A percentile compares a stretch with the other conserved stretches of the same genome.
Conservation (phyloP, 2,113 vertebrate genomes). For the Bubalus kerabau region DNA sequence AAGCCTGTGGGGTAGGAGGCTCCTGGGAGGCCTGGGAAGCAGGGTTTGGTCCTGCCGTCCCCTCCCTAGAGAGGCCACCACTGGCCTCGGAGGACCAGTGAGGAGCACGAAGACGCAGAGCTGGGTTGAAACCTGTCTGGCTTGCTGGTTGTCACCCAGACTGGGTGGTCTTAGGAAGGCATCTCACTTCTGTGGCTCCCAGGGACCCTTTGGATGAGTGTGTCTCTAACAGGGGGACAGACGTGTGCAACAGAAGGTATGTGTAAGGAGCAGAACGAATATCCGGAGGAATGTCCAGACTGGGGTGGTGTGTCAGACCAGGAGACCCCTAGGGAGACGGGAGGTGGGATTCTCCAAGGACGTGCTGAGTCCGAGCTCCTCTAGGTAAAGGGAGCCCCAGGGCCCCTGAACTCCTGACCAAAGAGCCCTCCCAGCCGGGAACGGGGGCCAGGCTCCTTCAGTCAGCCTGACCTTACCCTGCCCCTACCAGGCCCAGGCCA, state of each 20-base stretch:
- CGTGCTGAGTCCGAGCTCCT: fast-evolving
- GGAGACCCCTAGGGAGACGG: not conserved
- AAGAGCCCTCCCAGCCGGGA: not conserved
- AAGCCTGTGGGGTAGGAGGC: not conserved
- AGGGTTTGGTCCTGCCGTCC: not conserved
- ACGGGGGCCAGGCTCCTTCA: not conserved
- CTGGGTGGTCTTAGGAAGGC: not conserved
- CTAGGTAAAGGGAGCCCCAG: not conserved
- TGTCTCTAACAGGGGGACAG: not conserved
- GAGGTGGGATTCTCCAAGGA: not conserved
- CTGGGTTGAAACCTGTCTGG: not conserved
- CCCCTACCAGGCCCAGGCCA: not conserved
- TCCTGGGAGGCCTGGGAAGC: not conserved
- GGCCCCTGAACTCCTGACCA: not conserved
- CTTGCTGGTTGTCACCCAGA: not conserved
- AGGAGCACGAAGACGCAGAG: not conserved
- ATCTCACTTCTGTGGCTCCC: not conserved
- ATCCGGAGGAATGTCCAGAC: not conserved
- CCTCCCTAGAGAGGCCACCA: not conserved
- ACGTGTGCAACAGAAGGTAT: not conserved
- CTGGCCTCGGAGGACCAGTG: fast-evolving
- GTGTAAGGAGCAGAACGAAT: not conserved
- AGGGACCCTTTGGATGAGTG: too few relatives aligned
- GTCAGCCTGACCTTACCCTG: not conserved
- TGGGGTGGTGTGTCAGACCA: not conserved